Evolutionary conservation across 2,888 invertebrate genomes (phyloP), one percentile per base, ranked within the genome.

Genomic region (Catocala nupta): DNA sequence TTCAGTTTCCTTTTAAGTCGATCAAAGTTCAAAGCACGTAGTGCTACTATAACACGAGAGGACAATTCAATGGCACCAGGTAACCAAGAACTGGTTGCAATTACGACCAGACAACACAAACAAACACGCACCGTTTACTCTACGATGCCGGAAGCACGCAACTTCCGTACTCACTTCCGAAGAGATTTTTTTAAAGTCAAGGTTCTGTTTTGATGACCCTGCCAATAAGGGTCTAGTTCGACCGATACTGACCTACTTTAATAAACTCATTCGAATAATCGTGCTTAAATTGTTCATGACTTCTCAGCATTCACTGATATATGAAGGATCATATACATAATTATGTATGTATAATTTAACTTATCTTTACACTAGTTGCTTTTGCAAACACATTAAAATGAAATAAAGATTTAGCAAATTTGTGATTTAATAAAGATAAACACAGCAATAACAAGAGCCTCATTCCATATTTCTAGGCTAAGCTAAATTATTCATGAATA

Each of bases 81-180:
- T 71, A 54, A 59, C 59, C 55, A 65, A 66, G 67, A 84, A 87
- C 86, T 83, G 80, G 87, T 86, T 70, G 44, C 53, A 51, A 74
- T 78, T 63, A 71, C 78, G 76, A 75, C 65, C 72, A 67, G 47
- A 75, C 72, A 66, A 64, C 52, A 63, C 62, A 73, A 75, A 77
- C 75, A 77, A 65, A 77, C 70, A 65, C 56, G 62, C 69, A 71
- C 64, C 67, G 70, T 57, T 50, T 59, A 53, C 68, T 63, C 59
- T 57, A 71, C 61, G 34, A 69, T 59, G 33, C 68, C 85, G 83
- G 84, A 85, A 84, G 77, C 68, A 36, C 59, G 25, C 11, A 44
- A 85, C 81, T 89, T 89, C 89, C 89, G 83, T 59, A 59, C 70
- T 60, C 60, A 82, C 81, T 88, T 89, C 89, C 87, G 85, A 86